phyloP scores from a whole-genome alignment of 2,113 vertebrate species.

The Tenebrosternarchus preto region DNA sequence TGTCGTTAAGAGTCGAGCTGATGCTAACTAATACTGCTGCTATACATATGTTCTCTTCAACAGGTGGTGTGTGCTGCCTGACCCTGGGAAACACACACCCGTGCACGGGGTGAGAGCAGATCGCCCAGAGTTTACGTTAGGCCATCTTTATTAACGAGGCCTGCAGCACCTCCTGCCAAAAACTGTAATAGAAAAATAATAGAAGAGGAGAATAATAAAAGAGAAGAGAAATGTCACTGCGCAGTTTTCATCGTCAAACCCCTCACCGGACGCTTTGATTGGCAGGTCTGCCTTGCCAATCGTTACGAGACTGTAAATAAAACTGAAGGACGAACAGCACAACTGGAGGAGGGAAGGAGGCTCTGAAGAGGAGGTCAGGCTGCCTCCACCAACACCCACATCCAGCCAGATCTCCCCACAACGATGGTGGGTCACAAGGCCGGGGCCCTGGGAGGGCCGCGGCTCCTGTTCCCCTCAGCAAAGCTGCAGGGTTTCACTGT shows the following conservation, averaged over 20 bases:
- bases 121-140: background rate
- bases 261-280: conserved; percentile 16
- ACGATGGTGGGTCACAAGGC: conserved; percentile 23
- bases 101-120: background rate
- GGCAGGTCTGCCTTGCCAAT: background rate
- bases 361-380: background rate
- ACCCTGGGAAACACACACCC: background rate
- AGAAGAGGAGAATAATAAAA: background rate
- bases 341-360: background rate
- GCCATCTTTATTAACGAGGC: background rate
- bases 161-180: background rate
- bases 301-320: conserved; percentile 43
- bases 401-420: conserved; percentile 35
- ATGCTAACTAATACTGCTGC: conserved; percentile 4
- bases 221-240: conserved; percentile 8
- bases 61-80: background rate
- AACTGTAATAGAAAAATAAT: background rate
- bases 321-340: background rate
- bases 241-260: background rate
- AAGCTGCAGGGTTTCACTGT: conserved; percentile 22
- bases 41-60: background rate
- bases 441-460: background rate
- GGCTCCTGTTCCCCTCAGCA: background rate
- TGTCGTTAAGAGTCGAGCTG: background rate
- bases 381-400: conserved; percentile 10